phyloP scores from a whole-genome alignment of 2,888 invertebrate genomes.

The Tiphia femorata region DNA sequence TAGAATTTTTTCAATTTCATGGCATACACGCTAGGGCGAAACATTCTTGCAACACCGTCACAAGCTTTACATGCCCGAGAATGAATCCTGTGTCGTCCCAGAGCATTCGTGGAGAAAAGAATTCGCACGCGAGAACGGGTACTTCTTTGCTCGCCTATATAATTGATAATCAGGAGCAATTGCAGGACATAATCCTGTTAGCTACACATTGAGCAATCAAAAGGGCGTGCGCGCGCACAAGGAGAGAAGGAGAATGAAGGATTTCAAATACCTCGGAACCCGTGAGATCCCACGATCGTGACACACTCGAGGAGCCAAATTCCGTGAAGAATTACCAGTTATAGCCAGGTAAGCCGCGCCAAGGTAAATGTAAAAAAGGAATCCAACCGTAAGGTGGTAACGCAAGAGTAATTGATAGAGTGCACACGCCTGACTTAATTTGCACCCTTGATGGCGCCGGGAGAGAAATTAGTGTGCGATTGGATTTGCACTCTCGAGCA shows the following conservation, averaged over 20 bases:
- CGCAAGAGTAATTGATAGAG: slow-evolving; percentile 54
- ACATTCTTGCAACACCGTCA: too few species aligned
- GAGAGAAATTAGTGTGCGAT: slow-evolving; percentile 10
- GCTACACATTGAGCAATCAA: slow-evolving; percentile 60
- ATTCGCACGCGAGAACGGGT: too few species aligned
- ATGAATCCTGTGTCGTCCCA: too few species aligned
- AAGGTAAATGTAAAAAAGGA: slow-evolving; percentile 10
- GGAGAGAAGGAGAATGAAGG: slow-evolving; percentile 33
- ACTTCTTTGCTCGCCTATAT: too few species aligned
- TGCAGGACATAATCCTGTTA: slow-evolving; percentile 58
- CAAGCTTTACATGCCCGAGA: too few species aligned
- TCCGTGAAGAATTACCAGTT: slow-evolving; percentile 46
- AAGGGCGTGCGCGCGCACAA: slow-evolving; percentile 56
- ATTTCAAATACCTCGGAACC: slow-evolving; percentile 29
- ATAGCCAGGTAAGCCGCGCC: slow-evolving; percentile 26
- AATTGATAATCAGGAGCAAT: slow-evolving; percentile 55
- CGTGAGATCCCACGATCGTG: slow-evolving; percentile 46
- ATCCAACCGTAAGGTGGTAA: slow-evolving; percentile 47
- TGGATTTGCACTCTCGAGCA: slow-evolving; percentile 6
- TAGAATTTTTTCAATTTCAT: too few species aligned
- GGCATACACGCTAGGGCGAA: too few species aligned
- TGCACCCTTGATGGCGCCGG: slow-evolving; percentile 2
- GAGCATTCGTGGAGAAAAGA: too few species aligned
- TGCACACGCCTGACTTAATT: slow-evolving; percentile 28
- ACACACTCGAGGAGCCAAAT: slow-evolving; percentile 54